phyloP scores from a whole-genome alignment of 1,140 invertebrate species.

The Aricia agestis region DNA sequence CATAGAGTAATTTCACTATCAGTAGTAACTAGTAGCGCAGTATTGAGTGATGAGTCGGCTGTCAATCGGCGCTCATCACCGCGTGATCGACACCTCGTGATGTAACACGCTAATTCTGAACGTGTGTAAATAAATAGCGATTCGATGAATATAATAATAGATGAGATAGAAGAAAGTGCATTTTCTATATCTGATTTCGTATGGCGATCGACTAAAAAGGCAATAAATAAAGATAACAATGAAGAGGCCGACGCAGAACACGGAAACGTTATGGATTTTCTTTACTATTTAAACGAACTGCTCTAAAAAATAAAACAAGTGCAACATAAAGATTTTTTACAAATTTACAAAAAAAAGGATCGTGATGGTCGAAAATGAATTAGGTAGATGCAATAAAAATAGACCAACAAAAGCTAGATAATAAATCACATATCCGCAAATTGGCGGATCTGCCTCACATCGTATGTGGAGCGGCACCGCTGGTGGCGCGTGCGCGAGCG shows the following conservation, averaged over 20 bases:
- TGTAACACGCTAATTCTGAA: constrained; percentile 3
- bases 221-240: neutral
- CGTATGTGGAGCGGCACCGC: neutral
- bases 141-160: neutral
- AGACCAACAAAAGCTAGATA: neutral
- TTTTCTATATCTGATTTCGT: neutral
- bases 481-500: neutral
- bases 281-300: too few species aligned
- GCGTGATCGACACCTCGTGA: constrained; percentile 1
- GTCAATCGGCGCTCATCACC: neutral
- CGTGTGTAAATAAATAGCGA: neutral
- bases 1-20: neutral
- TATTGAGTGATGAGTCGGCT: neutral
- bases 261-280: too few species aligned
- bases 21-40: neutral
- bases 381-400: neutral
- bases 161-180: neutral
- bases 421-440: neutral
- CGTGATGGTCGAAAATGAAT: too few species aligned
- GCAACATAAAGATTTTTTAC: too few species aligned
- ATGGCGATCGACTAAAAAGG: neutral
- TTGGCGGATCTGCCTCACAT: neutral
- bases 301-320: too few species aligned
- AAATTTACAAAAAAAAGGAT: too few species aligned
- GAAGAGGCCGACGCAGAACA: too few species aligned